A percentile compares a stretch with the other conserved stretches of the same genome.
phyloP scores from a whole-genome alignment of 2,113 vertebrate genomes.

The Podilymbus podiceps region DNA sequence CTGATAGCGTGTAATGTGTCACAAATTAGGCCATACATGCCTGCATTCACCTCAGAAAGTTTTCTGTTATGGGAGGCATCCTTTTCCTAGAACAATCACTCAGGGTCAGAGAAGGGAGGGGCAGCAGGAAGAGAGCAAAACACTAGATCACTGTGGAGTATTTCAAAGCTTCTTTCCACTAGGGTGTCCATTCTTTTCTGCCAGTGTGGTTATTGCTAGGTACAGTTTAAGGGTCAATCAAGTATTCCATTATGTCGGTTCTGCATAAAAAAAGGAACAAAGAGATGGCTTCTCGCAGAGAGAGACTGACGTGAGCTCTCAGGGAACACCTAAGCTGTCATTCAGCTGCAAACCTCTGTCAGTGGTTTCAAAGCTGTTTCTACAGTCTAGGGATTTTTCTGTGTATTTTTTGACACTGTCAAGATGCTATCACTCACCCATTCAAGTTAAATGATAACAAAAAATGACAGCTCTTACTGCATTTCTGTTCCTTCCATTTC shows the following conservation, averaged over 20 bases:
- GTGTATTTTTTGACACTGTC: neutral
- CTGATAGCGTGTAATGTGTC: neutral
- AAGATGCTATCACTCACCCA: neutral
- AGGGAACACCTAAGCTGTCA: neutral
- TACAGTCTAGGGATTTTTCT: neutral
- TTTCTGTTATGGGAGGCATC: neutral
- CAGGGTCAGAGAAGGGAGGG: neutral
- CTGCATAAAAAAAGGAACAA: neutral
- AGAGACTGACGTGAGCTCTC: neutral
- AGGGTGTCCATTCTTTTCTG: neutral
- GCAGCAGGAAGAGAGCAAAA: neutral
- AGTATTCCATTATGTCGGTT: neutral
- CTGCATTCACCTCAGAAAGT: neutral
- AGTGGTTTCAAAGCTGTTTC: neutral
- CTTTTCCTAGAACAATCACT: neutral
- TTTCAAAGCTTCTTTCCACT: neutral
- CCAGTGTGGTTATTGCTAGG: neutral
- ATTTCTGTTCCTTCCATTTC: neutral
- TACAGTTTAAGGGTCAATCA: neutral
- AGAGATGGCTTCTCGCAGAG: neutral
- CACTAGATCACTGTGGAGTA: neutral
- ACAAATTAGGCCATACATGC: neutral
- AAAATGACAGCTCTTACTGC: neutral
- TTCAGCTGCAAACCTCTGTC: neutral
- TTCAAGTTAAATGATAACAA: neutral